Evolutionary conservation across 2,113 vertebrate species (phyloP).

Genomic region (Chiloscyllium plagiosum): DNA sequence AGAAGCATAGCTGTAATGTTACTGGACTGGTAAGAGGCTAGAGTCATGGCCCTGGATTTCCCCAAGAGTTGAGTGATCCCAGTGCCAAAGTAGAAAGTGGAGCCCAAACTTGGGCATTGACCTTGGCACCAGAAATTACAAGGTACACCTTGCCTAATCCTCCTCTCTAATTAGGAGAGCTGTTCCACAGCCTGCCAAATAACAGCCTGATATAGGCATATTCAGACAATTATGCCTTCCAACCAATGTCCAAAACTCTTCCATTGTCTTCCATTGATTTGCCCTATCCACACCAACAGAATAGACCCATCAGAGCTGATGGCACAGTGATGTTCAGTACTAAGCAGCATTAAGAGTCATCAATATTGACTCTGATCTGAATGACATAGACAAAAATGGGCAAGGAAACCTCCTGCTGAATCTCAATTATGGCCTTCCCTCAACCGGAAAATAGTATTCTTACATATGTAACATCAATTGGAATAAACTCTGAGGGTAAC

Average conservation of each 20-base stretch:
- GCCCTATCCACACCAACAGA: background rate
- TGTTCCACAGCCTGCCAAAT: background rate
- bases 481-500: background rate
- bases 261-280: background rate
- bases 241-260: background rate
- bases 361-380: background rate
- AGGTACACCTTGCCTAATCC: background rate
- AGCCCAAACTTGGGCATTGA: background rate
- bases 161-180: background rate
- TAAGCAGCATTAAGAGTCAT: background rate
- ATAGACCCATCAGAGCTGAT: background rate
- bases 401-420: background rate
- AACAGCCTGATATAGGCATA: background rate
- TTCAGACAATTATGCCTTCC: background rate
- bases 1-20: background rate
- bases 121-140: background rate
- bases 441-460: background rate
- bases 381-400: background rate
- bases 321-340: background rate
- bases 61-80: background rate
- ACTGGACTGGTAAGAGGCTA: background rate
- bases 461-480: background rate
- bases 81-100: background rate
- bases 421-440: background rate
- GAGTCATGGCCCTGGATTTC: background rate